Conservation (phyloP, 2,888 invertebrate species). For the Latheticus oryzae region DNA sequence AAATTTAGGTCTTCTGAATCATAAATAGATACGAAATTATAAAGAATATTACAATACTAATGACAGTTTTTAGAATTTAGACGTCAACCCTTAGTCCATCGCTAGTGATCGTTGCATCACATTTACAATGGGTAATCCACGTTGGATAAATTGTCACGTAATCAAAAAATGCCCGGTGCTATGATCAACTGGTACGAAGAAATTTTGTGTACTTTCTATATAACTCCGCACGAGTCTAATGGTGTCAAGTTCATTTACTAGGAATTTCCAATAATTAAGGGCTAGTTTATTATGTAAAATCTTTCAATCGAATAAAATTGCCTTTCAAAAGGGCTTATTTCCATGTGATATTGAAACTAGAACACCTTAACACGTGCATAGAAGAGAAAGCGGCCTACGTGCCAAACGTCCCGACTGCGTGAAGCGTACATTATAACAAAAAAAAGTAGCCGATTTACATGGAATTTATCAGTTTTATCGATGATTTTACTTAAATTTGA, state of each 20-base stretch:
- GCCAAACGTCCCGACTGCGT: conserved; percentile 43
- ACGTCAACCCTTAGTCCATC: no score
- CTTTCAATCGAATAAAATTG: conserved; percentile 7
- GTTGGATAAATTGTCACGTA: conserved; percentile 13
- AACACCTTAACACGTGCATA: conserved; percentile 46
- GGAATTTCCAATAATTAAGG: conserved; percentile 20
- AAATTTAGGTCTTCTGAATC: background rate
- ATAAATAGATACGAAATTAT: no score
- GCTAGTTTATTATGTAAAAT: background rate
- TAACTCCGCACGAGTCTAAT: conserved; percentile 8
- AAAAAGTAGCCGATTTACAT: background rate
- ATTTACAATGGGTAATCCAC: no score
- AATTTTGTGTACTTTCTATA: conserved; percentile 32
- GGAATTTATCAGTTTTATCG: conserved; percentile 6
- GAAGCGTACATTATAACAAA: conserved; percentile 12
- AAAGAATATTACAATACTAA: background rate
- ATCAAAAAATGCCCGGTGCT: conserved; percentile 20
- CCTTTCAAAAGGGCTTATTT: conserved; percentile 9
- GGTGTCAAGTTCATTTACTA: conserved; percentile 31
- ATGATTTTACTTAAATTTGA: conserved; percentile 3
- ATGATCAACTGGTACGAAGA: conserved; percentile 22
- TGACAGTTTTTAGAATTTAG: no score
- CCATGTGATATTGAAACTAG: conserved; percentile 21
- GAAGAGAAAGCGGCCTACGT: conserved; percentile 51
- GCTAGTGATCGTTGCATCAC: no score